A percentile compares a stretch with the other conserved stretches of the same genome.
Evolutionary conservation across 2,797 vertebrate genomes (phyloP).

Genomic region (Sebastes iracundus): DNA sequence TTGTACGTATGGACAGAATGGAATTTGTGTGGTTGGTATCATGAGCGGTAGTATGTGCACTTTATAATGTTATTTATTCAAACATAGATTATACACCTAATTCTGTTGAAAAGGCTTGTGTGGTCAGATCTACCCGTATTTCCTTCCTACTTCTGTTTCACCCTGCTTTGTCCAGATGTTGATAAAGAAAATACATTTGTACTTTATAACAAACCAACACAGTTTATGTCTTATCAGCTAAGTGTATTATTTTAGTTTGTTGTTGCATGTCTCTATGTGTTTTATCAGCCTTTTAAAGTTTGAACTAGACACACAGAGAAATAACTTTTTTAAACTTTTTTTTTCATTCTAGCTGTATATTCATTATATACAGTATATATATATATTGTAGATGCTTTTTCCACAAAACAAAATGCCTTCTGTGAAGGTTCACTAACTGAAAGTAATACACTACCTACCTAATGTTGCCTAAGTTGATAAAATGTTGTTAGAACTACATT

Average conservation of each 20-base stretch:
- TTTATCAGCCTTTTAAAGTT: conserved; percentile 25
- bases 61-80: conserved; percentile 77
- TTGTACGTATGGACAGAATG: conserved; percentile 37
- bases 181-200: conserved; percentile 52
- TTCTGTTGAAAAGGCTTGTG: conserved; percentile 38
- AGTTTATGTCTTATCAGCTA: conserved; percentile 75
- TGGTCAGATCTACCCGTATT: neutral
- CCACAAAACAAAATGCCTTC: conserved; percentile 78
- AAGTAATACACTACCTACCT: conserved; percentile 65
- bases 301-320: conserved; percentile 26
- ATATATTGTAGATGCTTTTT: conserved; percentile 44
- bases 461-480: conserved; percentile 21
- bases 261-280: conserved; percentile 52
- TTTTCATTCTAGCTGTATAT: conserved; percentile 28
- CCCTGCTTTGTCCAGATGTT: conserved; percentile 46
- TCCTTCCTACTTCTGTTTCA: conserved; percentile 21
- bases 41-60: conserved; percentile 71
- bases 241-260: conserved; percentile 22
- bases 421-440: conserved; percentile 80
- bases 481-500: conserved; percentile 15
- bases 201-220: conserved; percentile 49
- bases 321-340: conserved; percentile 17
- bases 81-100: conserved; percentile 39
- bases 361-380: neutral
- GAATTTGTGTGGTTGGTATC: conserved; percentile 33